A percentile compares a stretch with the other conserved stretches of the same genome.
phyloP scores from a whole-genome alignment of 2,888 invertebrate species.

The Digitonthophagus gazella region DNA sequence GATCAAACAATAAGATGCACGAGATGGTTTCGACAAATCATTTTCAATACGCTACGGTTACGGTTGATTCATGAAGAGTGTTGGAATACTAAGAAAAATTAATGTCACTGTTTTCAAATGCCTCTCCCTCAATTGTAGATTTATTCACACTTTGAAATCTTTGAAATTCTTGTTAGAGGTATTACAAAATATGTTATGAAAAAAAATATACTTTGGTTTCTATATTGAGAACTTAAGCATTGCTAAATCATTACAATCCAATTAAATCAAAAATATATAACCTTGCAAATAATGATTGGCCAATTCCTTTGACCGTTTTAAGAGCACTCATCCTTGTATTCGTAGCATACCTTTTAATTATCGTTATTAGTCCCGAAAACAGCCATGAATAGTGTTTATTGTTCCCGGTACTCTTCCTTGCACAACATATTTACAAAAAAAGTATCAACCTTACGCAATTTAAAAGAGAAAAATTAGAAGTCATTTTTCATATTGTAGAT shows the following conservation, averaged over 20 bases:
- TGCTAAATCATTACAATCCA: no score
- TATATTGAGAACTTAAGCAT: no score
- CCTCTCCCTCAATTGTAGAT: no score
- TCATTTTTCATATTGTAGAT: background rate
- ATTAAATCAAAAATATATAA: background rate
- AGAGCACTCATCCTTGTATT: background rate
- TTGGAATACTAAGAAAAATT: background rate
- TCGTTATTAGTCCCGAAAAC: background rate
- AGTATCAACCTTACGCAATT: background rate
- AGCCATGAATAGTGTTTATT: background rate
- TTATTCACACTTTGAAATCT: no score
- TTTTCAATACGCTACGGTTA: slow-evolving; percentile 1
- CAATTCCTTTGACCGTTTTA: background rate
- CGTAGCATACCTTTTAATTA: background rate
- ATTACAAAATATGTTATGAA: no score
- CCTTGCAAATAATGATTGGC: background rate
- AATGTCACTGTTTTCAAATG: background rate
- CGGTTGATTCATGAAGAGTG: background rate
- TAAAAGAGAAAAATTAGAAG: background rate
- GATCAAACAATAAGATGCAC: slow-evolving; percentile 26
- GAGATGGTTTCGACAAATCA: slow-evolving; percentile 24
- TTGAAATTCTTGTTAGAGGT: background rate
- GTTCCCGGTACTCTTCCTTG: background rate
- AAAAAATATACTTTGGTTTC: no score
- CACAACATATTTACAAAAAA: background rate